These are phyloP conservation scores for Ctenodactylus gundi DNA, from an alignment of 2,113 vertebrate genomes.

Conservation along the genomic window DNA sequence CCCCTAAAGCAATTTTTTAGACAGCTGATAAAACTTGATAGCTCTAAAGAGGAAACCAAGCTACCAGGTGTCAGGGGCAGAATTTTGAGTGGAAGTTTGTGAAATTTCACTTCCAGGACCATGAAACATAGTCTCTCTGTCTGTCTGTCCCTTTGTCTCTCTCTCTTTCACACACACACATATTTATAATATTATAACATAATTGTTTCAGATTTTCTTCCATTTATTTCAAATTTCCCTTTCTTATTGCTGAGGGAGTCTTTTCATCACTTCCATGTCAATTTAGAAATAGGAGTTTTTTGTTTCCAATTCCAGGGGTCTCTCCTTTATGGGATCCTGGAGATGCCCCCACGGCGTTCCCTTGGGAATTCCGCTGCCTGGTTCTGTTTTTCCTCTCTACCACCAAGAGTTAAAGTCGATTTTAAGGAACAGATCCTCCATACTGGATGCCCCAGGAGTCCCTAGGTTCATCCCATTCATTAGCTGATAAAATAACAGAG, in stretches of 20 bases:
- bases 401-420: neutral
- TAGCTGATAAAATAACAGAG: conserved; percentile 56
- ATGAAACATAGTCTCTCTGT: neutral
- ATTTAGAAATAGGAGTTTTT: conserved; percentile 5
- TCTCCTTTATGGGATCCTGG: neutral
- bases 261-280: neutral
- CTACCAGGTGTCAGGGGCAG: neutral
- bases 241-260: neutral
- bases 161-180: neutral
- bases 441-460: neutral
- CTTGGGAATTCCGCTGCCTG: neutral
- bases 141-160: too few species aligned
- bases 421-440: conserved; percentile 31
- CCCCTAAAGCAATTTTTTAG: neutral
- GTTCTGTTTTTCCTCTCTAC: neutral
- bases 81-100: neutral
- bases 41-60: conserved; percentile 14
- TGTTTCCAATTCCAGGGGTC: neutral
- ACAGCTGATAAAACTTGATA: conserved; percentile 51
- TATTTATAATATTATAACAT: neutral
- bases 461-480: conserved; percentile 33
- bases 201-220: neutral
- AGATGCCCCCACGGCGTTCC: neutral
- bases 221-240: neutral
- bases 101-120: neutral